Percentiles rank a stretch among this genome's conserved stretches.
phyloP scores from a whole-genome alignment of 2,113 vertebrate genomes.

The Malurus melanocephalus region DNA sequence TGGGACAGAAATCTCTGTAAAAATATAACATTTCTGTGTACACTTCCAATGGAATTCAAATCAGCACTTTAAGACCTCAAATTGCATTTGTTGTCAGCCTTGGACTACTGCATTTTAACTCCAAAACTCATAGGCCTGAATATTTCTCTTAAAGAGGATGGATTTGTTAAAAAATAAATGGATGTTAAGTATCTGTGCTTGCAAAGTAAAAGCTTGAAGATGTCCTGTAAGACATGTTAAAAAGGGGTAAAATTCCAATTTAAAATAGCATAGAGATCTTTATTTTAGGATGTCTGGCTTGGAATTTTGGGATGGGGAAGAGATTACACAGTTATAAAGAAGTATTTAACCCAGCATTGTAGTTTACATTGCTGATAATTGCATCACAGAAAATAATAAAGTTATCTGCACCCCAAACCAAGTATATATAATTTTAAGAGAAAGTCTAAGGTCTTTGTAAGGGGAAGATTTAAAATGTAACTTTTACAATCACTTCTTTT shows the following conservation, averaged over 20 bases:
- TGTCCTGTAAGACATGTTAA: neutral
- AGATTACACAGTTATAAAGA: neutral
- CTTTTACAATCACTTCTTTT: neutral
- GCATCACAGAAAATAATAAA: neutral
- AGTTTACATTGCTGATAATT: neutral
- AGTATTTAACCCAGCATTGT: neutral
- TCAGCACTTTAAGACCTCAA: neutral
- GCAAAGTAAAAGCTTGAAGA: neutral
- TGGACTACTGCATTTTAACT: neutral
- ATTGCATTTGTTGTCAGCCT: neutral
- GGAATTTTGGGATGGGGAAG: neutral
- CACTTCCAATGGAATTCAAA: neutral
- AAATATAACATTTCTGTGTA: neutral
- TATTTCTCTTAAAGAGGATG: neutral
- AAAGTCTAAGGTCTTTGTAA: neutral
- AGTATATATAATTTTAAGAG: neutral
- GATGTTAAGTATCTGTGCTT: neutral
- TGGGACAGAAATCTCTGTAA: neutral
- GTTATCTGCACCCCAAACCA: neutral
- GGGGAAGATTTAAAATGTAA: neutral
- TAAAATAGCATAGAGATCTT: neutral
- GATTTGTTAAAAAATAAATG: neutral
- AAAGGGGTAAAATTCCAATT: neutral
- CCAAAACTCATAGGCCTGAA: neutral
- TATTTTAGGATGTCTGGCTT: neutral